phyloP scores from a whole-genome alignment of 2,888 invertebrate species.

The Ophion ventricosus region DNA sequence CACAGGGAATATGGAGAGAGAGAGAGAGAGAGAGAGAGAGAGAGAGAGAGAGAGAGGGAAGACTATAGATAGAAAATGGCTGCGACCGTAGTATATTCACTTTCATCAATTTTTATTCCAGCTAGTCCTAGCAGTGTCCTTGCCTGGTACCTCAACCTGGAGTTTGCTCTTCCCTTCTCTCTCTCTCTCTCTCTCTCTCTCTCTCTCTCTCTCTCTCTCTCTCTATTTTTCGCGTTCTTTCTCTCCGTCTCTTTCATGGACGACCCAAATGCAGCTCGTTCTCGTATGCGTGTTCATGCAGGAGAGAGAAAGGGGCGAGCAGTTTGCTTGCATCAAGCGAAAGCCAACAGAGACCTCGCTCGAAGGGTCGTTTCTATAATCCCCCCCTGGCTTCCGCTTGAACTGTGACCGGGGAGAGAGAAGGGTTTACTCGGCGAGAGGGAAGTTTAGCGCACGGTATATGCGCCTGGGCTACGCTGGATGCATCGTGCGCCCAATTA shows the following conservation, averaged over 20 bases:
- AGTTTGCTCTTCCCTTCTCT: neutral
- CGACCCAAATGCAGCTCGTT: slow-evolving; percentile 53
- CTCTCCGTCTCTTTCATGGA: slow-evolving; percentile 38
- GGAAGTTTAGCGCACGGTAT: slow-evolving; percentile 32
- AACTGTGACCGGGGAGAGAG: slow-evolving; percentile 34
- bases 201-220: slow-evolving; percentile 32
- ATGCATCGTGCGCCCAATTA: slow-evolving; percentile 57
- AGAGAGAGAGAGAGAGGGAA: slow-evolving; percentile 7
- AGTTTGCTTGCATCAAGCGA: slow-evolving; percentile 51
- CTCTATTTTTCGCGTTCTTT: neutral
- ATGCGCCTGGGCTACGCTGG: slow-evolving; percentile 21
- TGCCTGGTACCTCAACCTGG: slow-evolving; percentile 49
- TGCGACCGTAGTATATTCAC: slow-evolving; percentile 49
- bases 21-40: slow-evolving; percentile 21
- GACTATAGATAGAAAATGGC: slow-evolving; percentile 21
- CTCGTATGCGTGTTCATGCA: slow-evolving; percentile 39
- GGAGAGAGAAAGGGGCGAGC: slow-evolving; percentile 4
- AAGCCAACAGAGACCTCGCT: slow-evolving; percentile 52
- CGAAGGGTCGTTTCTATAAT: slow-evolving; percentile 58
- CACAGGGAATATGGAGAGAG: slow-evolving; percentile 19
- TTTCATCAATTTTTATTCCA: slow-evolving; percentile 53
- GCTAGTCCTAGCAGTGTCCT: slow-evolving; percentile 48
- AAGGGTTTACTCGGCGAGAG: neutral
- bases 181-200: slow-evolving; percentile 30
- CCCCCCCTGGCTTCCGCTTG: slow-evolving; percentile 50